These are phyloP conservation scores for Gadopsis bispinosus DNA, from an alignment of 2,797 vertebrate genomes.

Conservation along the genomic window DNA sequence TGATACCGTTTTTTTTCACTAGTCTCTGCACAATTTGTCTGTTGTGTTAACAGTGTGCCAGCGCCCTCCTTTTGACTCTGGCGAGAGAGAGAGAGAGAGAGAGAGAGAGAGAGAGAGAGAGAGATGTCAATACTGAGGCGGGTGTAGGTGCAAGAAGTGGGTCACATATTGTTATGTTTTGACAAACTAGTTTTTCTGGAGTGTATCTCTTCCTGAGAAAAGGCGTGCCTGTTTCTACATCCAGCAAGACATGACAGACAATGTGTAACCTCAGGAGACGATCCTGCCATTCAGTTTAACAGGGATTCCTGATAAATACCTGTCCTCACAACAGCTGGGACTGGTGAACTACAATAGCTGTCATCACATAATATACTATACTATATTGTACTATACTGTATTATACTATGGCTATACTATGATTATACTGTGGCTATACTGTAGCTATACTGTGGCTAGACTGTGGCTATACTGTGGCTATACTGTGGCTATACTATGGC, in stretches of 20 bases:
- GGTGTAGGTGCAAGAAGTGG: conserved; percentile 37
- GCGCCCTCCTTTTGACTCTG: not conserved
- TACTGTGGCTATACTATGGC: too few species aligned
- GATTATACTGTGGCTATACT: too few species aligned
- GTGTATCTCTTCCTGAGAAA: conserved; percentile 18
- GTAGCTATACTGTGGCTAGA: too few species aligned
- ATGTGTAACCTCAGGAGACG: not conserved
- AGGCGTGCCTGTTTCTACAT: conserved; percentile 40
- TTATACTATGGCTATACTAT: too few species aligned
- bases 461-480: too few species aligned
- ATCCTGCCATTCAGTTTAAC: not conserved
- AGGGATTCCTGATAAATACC: not conserved
- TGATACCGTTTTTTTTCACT: not conserved
- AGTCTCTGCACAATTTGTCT: not conserved
- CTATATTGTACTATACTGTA: too few species aligned
- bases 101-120: not conserved
- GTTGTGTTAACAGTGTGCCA: not conserved
- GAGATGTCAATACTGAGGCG: conserved; percentile 13
- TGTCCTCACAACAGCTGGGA: not conserved
- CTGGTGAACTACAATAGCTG: not conserved
- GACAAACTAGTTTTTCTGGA: conserved; percentile 68
- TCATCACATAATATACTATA: not conserved
- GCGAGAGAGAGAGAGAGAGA: not conserved
- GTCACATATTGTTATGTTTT: conserved; percentile 20
- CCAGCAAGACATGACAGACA: not conserved